These are phyloP conservation scores for Fulica atra DNA, from an alignment of 2,113 vertebrate species.

Conservation along the genomic window DNA sequence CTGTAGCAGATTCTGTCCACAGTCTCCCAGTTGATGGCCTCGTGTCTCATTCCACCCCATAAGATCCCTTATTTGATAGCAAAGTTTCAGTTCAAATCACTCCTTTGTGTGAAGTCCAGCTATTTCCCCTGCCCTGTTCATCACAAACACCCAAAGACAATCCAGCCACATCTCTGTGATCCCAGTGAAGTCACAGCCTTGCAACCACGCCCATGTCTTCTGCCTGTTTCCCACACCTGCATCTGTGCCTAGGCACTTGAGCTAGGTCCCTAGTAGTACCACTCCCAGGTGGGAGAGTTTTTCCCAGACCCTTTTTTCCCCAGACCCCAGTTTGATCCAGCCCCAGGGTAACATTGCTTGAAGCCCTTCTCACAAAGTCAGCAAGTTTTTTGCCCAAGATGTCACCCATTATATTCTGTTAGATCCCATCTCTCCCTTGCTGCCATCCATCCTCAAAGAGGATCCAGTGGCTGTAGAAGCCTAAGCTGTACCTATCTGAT, in stretches of 20 bases:
- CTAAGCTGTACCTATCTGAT: not conserved
- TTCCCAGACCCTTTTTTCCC: not conserved
- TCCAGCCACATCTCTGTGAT: not conserved
- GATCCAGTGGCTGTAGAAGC: not conserved
- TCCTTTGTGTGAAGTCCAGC: not conserved
- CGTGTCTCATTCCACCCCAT: not conserved
- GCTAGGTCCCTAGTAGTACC: not conserved
- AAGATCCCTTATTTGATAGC: rapidly evolving
- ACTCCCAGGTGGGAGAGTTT: not conserved
- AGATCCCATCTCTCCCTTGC: not conserved
- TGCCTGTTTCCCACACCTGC: not conserved
- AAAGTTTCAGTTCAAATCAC: not conserved
- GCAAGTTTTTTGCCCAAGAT: not conserved
- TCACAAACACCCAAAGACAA: not conserved
- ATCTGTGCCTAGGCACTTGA: not conserved
- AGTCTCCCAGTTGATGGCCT: not conserved
- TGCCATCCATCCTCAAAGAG: not conserved
- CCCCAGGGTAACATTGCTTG: not conserved
- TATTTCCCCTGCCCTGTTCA: not conserved
- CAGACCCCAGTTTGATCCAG: not conserved
- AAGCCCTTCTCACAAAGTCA: not conserved
- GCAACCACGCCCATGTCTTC: not conserved
- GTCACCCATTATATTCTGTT: not conserved
- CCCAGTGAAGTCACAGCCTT: not conserved
- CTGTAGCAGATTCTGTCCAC: not conserved